Base-by-base conservation (phyloP, 2,113 vertebrate species). In the Siphamia tubifer region DNA sequence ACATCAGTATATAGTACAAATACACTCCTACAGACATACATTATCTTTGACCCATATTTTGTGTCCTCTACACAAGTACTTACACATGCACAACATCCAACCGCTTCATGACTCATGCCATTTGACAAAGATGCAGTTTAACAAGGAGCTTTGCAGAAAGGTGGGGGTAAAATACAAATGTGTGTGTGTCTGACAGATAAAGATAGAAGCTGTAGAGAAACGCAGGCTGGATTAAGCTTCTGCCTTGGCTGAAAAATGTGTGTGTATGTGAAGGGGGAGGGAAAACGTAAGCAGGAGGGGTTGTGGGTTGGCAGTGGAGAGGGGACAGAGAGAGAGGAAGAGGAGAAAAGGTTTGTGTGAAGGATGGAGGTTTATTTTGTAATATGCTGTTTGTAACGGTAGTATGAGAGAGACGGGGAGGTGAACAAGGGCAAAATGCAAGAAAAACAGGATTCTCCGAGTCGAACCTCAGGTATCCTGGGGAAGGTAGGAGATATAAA, bases 401-500 rank as follows among this genome's bases (percentile, higher is more conserved):
- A 48, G 67, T 68, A 44, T 61, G 66, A 69, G 45, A 69, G 53
- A 61, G 32, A 63, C 23, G 63, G 55, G 32, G 35, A 57, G 56
- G 53, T 81, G 68, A 81, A 78, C 67, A 72, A 67, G 72, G 68
- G 55, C 68, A 86, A 73, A 65, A 91, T 92, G 90, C 88, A 87
- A 67, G 77, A 88, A 52, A 88, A 88, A 43, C 79, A 66, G 51
- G 83, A 92, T 71, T 48, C 83, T 67, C 84, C 53, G 52, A 82
- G 63, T 52, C 74, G 48, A 74, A 54, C 63, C 17, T 24, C 69
- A 1, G 74, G 73, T 58, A 43, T 11, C 68, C 42, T 70, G 35
- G 82, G 77, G 35, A 91, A 91, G 87, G 90, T 92, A 90, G 60
- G 90, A 68, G 62, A 54, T 30, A 24, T 64, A 10, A 39, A n/a